Conservation (phyloP, 2,797 vertebrate species). For the Periparus ater region DNA sequence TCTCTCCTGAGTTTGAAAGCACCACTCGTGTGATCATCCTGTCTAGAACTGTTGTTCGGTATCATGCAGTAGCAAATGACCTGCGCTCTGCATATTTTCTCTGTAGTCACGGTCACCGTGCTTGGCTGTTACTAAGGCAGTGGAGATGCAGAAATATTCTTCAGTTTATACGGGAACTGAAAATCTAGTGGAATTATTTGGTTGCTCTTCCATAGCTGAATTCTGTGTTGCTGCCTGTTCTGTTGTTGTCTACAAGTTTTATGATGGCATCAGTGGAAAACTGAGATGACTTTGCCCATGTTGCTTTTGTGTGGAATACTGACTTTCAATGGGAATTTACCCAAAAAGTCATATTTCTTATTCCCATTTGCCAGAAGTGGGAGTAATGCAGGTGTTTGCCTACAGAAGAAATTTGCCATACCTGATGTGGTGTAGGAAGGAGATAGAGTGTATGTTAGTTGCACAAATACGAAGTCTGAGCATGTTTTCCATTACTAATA, state of each 20-base stretch:
- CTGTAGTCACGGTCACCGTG: neutral
- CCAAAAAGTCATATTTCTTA: neutral
- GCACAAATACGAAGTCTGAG: neutral
- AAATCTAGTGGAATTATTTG: neutral
- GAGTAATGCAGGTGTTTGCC: neutral
- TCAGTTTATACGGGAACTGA: neutral
- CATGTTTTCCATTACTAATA: neutral
- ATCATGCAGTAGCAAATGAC: neutral
- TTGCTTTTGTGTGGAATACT: neutral
- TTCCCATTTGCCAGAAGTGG: neutral
- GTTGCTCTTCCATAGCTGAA: neutral
- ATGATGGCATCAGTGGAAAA: neutral
- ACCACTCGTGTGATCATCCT: fast-evolving
- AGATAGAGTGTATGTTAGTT: neutral
- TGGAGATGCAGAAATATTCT: neutral
- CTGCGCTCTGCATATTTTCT: neutral
- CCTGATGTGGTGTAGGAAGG: neutral
- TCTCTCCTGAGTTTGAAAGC: neutral
- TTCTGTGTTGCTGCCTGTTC: neutral
- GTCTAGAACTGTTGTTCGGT: neutral
- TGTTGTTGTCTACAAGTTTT: neutral
- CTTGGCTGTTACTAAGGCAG: neutral
- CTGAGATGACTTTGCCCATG: fast-evolving
- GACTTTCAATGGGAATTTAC: neutral
- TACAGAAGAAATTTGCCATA: neutral